Percentiles rank a stretch among this genome's conserved stretches.
phyloP scores from a whole-genome alignment of 1,140 invertebrate species.

The Lerema accius region DNA sequence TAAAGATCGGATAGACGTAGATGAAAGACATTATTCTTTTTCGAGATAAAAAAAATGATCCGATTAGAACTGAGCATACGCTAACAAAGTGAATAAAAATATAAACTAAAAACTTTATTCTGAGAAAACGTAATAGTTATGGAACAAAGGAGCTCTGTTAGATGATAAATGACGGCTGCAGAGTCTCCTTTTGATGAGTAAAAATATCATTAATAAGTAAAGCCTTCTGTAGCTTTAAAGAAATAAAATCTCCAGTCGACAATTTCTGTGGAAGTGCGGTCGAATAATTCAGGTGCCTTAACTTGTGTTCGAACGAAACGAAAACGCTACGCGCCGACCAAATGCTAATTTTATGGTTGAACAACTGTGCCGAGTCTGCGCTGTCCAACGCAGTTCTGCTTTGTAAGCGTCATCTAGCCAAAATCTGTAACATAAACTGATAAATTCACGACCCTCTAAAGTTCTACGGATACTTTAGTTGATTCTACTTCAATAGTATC shows the following conservation, averaged over 20 bases:
- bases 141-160: too few relatives aligned
- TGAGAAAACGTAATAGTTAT: too few relatives aligned
- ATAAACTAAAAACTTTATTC: too few relatives aligned
- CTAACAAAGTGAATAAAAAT: too few relatives aligned
- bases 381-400: conserved; percentile 73
- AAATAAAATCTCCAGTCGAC: conserved; percentile 54
- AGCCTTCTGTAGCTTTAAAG: conserved; percentile 32
- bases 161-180: too few relatives aligned
- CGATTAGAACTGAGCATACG: too few relatives aligned
- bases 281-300: conserved; percentile 73
- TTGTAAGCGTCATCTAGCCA: conserved; percentile 65
- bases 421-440: conserved; percentile 24
- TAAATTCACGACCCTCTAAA: conserved; percentile 3
- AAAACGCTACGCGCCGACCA: conserved; percentile 75
- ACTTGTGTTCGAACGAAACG: conserved; percentile 71
- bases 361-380: conserved; percentile 76
- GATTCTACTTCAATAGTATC: not conserved
- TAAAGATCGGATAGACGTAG: conserved; percentile 5
- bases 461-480: not conserved
- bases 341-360: conserved; percentile 84
- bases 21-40: too few relatives aligned
- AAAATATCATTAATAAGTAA: too few relatives aligned
- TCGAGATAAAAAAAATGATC: too few relatives aligned
- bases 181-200: too few relatives aligned
- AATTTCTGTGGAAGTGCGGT: conserved; percentile 61